Evolutionary conservation across 1,140 invertebrate species (phyloP), one percentile per base, ranked within the genome.

Genomic region (Drosophila sp.): DNA sequence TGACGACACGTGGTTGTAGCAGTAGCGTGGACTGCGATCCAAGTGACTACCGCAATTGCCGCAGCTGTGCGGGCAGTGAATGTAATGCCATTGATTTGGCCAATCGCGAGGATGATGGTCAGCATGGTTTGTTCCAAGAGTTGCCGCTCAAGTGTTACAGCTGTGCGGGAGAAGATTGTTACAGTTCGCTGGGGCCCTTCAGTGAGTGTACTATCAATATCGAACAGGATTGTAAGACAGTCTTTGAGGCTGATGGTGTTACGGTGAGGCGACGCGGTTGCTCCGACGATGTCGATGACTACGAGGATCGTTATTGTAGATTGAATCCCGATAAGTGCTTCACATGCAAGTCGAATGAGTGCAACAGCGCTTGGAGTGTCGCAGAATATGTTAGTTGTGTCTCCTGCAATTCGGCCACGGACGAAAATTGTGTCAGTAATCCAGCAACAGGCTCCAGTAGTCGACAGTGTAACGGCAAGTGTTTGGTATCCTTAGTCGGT

Each of bases 291-390:
- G 90, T 91, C 29, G 90, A 91, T 10, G 72, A 90, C 60, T 90
- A 91, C 25, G 82, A 90, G 54, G 81, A 91, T 64, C 66, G 65
- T 5, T 84, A 86, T 17, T 91, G 90, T 47, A 67, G 74, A 1
- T n/a, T 70, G 40, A 68, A 90, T 60, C 84, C 79, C 0, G 63
- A 73, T 4, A 50, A 76, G 6, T 91, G 90, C 58, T 75, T 79
- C 60, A 79, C 6, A 4, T 91, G 90, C 71, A 91, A 91, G 65
- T 91, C 90, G 0, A 91, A 90, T 38, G 84, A 91, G 17, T 91
- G 90, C 29, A 91, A 91, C 27, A 72, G 74, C 10, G 90, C 79
- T 44, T 91, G 90, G 90, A 69, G 54, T 29, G 23, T 60, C 0
- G 33, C 29, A 0, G 84, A 91, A 1, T 90, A 64, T 38, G 72